Evolutionary conservation across 1,140 invertebrate species (phyloP), one percentile per base, ranked within the genome.

Genomic region (Himalopsyche phryganea): DNA sequence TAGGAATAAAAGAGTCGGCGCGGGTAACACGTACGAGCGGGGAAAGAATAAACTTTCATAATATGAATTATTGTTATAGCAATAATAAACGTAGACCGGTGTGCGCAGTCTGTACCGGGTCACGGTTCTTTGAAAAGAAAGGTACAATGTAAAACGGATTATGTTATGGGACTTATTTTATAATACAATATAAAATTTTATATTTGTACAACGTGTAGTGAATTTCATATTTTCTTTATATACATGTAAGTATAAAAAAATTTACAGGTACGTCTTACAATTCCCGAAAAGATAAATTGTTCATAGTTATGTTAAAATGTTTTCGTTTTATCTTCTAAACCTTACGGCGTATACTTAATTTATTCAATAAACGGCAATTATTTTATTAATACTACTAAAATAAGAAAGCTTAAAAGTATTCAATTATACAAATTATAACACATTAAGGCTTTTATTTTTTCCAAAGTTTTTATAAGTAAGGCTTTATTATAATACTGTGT

Each of bases 21-120:
- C 50, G 41, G 51, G 46, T 36, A 54, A 44, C 60, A 53, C 60
- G 59, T 61, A 51, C 59, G 59, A 14, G 28, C 55, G 33, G 46
- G 47, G 44, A 61, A 61, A 62, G 60, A 58, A 59, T 63, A 63
- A 58, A 63, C 56, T 58, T 58, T 55, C 57, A 40, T 56, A 58
- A 56, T 63, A 54, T 63, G 56, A 63, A 63, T 59, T 63, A 63
- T 63, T 59, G 61, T 63, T 63, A 63, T 63, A 50, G 57, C 61
- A 63, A 63, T 63, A 63, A 57, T 63, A 63, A 63, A 59, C 57
- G 57, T 57, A 57, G 38, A 56, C 57, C 61, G 61, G 56, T 60
- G 56, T 55, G 23, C 23, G 23, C 23, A 55, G 36, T 51, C 46
- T 36, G 18, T 41, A 28, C 4, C 14, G 18, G n/a, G 40, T 40